Evolutionary conservation across 1,140 invertebrate genomes (phyloP), one percentile per base, ranked within the genome.

Genomic region (Drosophila subobscura): DNA sequence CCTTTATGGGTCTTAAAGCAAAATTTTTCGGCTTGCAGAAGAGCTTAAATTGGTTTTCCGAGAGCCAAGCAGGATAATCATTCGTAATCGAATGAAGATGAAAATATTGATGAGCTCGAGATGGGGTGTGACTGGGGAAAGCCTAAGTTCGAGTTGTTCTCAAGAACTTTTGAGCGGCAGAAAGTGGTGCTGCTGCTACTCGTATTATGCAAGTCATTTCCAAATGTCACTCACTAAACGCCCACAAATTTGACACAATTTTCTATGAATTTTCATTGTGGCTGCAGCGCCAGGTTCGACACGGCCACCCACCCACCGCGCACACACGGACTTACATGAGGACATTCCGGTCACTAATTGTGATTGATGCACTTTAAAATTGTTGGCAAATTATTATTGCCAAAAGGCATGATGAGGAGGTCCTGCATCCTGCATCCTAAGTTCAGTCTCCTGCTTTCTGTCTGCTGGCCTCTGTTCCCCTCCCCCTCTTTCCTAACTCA

Each of bases 311-410:
- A 59, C 42, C 29, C 40, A 53, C 59, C 52, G 16, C 44, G 40
- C 5, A 14, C 23, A 37, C 23, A 47, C 53, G 58, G 42, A 10
- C 14, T 40, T 33, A 60, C 27, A 56, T 42, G 37, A 63, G 74
- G 74, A 80, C 52, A 80, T 60, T 73, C 56, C 81, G 81, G 83
- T 63, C 65, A 79, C 72, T 89, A 86, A 85, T 85, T 86, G 75
- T 85, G 80, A 85, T 85, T 85, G 81, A 85, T 86, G 80, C 81
- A 86, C 80, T 85, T 86, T 86, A 86, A 85, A 85, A 86, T 85
- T 80, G 80, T 86, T 77, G 77, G 81, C 77, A 86, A 85, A 85
- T 85, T 85, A 85, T 85, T 85, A 85, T 80, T 86, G 65, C 72
- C 67, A 63, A 81, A 79, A 79, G 72, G 76, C 55, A 72, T 29